A percentile compares a stretch with the other conserved stretches of the same genome.
phyloP scores from a whole-genome alignment of 1,140 invertebrate species.

The Microvelia longipes region DNA sequence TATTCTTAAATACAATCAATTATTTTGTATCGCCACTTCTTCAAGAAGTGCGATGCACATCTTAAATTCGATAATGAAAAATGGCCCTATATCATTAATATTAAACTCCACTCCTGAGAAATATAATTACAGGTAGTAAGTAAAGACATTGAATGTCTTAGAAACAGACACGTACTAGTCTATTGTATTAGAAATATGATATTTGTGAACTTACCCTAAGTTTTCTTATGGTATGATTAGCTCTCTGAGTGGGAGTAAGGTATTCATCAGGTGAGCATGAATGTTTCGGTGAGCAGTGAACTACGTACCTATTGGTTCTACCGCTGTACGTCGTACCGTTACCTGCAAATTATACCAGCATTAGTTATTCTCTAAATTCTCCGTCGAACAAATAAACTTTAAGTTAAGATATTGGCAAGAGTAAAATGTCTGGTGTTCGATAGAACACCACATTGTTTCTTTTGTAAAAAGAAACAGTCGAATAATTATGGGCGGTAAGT shows the following conservation, averaged over 20 bases:
- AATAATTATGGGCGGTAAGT: too few species aligned
- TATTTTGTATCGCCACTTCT: too few species aligned
- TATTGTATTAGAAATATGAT: too few species aligned
- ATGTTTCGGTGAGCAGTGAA: conserved; percentile 58
- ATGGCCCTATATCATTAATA: too few species aligned
- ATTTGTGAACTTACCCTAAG: conserved; percentile 34
- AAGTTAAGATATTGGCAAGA: not conserved
- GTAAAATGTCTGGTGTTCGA: conserved; percentile 13
- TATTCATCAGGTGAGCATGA: conserved; percentile 59
- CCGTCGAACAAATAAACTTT: conserved; percentile 45
- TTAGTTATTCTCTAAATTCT: too few species aligned
- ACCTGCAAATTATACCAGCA: conserved; percentile 58
- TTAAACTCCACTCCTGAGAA: too few species aligned
- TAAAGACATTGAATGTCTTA: too few species aligned
- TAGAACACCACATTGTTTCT: not conserved
- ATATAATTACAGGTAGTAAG: too few species aligned
- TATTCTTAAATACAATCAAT: too few species aligned
- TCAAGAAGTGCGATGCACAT: too few species aligned
- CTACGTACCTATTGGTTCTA: conserved; percentile 53
- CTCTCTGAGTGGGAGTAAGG: conserved; percentile 68
- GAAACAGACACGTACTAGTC: too few species aligned
- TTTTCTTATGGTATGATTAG: conserved; percentile 57
- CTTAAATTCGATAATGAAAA: too few species aligned
- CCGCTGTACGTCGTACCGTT: conserved; percentile 62
- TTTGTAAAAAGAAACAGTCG: not conserved